A percentile compares a stretch with the other conserved stretches of the same genome.
These are phyloP conservation scores for Gnatocerus cornutus DNA, from an alignment of 2,888 invertebrate genomes.

Conservation along the genomic window DNA sequence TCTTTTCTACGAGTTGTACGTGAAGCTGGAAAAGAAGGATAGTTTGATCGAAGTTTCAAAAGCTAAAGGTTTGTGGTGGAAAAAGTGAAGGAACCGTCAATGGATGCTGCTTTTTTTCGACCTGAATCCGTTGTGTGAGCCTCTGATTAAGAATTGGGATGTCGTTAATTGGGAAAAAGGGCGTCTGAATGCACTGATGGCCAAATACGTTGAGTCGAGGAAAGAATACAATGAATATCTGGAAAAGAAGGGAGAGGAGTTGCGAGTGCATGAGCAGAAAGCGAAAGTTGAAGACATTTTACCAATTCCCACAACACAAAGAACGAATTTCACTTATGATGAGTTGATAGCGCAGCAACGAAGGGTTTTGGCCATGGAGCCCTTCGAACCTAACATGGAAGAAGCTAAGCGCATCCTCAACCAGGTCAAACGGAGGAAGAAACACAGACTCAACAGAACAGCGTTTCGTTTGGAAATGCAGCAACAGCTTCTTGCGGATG, in stretches of 20 bases:
- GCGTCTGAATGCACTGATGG: slow-evolving; percentile 69
- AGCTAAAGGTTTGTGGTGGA: slow-evolving; percentile 56
- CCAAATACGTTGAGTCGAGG: slow-evolving; percentile 60
- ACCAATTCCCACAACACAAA: background rate
- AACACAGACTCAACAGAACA: slow-evolving; percentile 70
- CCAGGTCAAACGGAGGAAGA: slow-evolving; percentile 71
- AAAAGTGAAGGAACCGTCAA: background rate
- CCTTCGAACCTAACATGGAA: slow-evolving; percentile 57
- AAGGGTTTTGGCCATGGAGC: slow-evolving; percentile 51
- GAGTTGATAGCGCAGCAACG: slow-evolving; percentile 60
- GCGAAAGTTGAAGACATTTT: slow-evolving; percentile 11
- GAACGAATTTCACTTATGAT: slow-evolving; percentile 54
- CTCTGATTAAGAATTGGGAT: slow-evolving; percentile 71
- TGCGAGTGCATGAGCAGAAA: background rate
- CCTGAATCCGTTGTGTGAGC: slow-evolving; percentile 69
- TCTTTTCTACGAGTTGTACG: slow-evolving; percentile 77
- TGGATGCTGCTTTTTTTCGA: slow-evolving; percentile 59
- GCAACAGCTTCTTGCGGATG: slow-evolving; percentile 70
- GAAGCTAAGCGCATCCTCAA: slow-evolving; percentile 72
- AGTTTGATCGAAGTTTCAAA: slow-evolving; percentile 66
- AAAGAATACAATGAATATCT: slow-evolving; percentile 59
- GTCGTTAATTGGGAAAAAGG: slow-evolving; percentile 76
- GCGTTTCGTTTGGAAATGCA: slow-evolving; percentile 73
- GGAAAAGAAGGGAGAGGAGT: slow-evolving; percentile 14
- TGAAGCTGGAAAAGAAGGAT: slow-evolving; percentile 76